Conservation (phyloP, 2,888 invertebrate genomes). For the Neria commutata region DNA sequence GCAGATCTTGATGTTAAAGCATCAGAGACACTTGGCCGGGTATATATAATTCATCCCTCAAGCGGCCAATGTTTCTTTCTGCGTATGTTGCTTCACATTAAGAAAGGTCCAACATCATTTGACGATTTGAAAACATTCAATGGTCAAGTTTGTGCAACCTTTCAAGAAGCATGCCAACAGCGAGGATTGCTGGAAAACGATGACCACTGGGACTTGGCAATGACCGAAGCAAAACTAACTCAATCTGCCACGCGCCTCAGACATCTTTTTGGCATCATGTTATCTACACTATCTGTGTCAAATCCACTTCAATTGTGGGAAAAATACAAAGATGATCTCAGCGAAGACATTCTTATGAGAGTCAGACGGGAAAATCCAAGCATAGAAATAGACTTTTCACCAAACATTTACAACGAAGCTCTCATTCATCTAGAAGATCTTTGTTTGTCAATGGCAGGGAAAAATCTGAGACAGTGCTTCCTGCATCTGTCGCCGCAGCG, state of each 20-base stretch:
- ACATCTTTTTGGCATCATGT: slow-evolving; percentile 14
- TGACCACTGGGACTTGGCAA: neutral
- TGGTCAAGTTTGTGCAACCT: slow-evolving; percentile 6
- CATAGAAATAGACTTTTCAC: neutral
- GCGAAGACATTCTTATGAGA: slow-evolving; percentile 25
- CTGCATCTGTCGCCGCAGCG: no score
- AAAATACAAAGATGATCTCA: slow-evolving; percentile 26
- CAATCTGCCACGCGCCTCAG: neutral
- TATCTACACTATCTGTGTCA: no score
- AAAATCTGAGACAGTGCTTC: no score
- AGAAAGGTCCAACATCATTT: slow-evolving; percentile 11
- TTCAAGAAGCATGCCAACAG: slow-evolving; percentile 12
- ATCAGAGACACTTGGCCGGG: neutral
- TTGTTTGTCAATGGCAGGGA: slow-evolving; percentile 24
- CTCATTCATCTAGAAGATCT: slow-evolving; percentile 25
- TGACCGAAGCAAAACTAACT: slow-evolving; percentile 4
- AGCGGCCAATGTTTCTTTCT: slow-evolving; percentile 17
- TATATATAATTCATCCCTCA: neutral
- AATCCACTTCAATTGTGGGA: slow-evolving; percentile 22
- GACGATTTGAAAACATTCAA: slow-evolving; percentile 2
- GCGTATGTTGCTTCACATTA: slow-evolving; percentile 7
- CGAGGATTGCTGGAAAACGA: neutral
- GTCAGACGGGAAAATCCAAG: neutral
- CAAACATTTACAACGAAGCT: slow-evolving; percentile 24
- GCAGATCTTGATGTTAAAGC: no score